Percentiles rank a stretch among this genome's conserved stretches.
Conservation (phyloP, 2,797 vertebrate species). For the Tympanoctomys barrerae region DNA sequence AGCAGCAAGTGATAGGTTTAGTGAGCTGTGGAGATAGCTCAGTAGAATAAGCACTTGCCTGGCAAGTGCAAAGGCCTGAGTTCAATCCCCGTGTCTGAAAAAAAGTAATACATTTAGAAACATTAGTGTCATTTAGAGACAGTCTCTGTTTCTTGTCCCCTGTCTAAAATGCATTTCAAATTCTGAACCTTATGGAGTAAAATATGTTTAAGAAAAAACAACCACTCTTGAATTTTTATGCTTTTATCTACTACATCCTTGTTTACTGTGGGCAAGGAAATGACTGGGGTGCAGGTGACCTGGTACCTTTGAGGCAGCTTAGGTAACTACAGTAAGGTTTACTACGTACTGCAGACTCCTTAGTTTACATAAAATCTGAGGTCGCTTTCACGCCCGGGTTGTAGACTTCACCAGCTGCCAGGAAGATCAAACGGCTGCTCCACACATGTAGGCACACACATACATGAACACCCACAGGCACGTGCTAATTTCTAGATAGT, state of each 20-base stretch:
- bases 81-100: too few species aligned
- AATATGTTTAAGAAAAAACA: not conserved
- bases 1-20: not conserved
- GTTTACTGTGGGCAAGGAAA: not conserved
- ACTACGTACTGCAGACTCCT: not conserved
- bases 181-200: not conserved
- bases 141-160: not conserved
- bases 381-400: not conserved
- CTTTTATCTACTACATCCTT: not conserved
- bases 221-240: not conserved
- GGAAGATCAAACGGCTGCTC: not conserved
- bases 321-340: not conserved
- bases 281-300: not conserved
- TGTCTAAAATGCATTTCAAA: not conserved
- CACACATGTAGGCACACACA: too few species aligned
- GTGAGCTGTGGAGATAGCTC: too few species aligned
- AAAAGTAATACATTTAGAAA: not conserved
- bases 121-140: not conserved
- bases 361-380: not conserved
- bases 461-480: not conserved
- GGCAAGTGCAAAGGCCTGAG: too few species aligned
- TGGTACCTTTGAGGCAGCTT: not conserved
- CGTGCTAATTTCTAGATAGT: not conserved
- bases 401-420: not conserved
- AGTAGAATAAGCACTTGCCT: too few species aligned